phyloP scores from a whole-genome alignment of 2,113 vertebrate genomes.

The Tetrax tetrax region DNA sequence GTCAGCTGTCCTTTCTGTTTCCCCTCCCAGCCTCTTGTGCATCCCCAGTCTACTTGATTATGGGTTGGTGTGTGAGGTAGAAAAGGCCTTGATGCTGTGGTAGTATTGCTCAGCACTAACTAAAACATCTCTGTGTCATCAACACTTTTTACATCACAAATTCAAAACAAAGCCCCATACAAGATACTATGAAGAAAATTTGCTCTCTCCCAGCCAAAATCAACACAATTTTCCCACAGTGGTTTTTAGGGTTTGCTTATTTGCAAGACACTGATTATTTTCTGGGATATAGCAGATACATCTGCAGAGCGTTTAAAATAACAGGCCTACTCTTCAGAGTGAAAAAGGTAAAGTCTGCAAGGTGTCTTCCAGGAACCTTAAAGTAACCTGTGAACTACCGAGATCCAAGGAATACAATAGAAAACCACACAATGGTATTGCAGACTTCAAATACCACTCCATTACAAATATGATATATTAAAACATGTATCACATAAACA shows the following conservation, averaged over 20 bases:
- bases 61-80: neutral
- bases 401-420: neutral
- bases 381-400: neutral
- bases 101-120: too few species aligned
- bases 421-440: neutral
- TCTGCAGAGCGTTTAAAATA: neutral
- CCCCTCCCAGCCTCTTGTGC: neutral
- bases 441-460: neutral
- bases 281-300: neutral
- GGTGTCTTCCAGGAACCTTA: neutral
- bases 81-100: too few species aligned
- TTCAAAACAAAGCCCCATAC: neutral
- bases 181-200: neutral
- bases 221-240: neutral
- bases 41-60: accelerated
- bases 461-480: neutral
- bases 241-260: neutral
- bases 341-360: neutral
- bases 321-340: neutral
- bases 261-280: neutral
- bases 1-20: neutral
- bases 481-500: neutral
- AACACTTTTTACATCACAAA: neutral
- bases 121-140: too few species aligned
- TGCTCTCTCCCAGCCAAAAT: neutral